These are phyloP conservation scores for Tipula vernalis DNA, from an alignment of 2,888 invertebrate species.

Conservation along the genomic window DNA sequence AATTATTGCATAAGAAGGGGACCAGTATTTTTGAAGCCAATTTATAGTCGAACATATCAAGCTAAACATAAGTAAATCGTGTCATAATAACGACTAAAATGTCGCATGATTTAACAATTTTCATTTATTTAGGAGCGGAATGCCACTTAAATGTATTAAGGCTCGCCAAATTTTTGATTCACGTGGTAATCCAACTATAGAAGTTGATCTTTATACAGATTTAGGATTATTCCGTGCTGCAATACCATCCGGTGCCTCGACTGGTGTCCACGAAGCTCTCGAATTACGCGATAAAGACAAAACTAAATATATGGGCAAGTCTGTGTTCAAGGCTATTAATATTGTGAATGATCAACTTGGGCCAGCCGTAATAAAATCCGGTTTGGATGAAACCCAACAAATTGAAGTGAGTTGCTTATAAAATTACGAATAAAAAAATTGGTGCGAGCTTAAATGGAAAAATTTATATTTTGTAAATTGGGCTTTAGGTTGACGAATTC, in stretches of 20 bases:
- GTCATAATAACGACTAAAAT: background rate
- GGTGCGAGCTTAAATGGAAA: background rate
- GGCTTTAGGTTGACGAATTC: slow-evolving; percentile 56
- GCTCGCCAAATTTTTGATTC: slow-evolving; percentile 99
- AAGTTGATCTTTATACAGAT: slow-evolving; percentile 77
- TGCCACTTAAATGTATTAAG: slow-evolving; percentile 84
- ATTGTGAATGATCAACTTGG: slow-evolving; percentile 76
- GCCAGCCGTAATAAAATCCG: slow-evolving; percentile 64
- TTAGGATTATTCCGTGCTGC: slow-evolving; percentile 82
- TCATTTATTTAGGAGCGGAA: slow-evolving; percentile 27
- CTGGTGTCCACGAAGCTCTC: slow-evolving; percentile 94
- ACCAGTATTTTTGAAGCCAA: background rate
- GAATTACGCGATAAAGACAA: slow-evolving; percentile 91
- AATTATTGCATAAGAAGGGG: background rate
- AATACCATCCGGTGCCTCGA: slow-evolving; percentile 96
- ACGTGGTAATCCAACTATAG: slow-evolving; percentile 97
- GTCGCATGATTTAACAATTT: background rate
- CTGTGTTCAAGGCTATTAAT: slow-evolving; percentile 82
- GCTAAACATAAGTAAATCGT: background rate
- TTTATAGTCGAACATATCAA: background rate
- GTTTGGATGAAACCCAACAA: slow-evolving; percentile 82
- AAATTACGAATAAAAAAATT: background rate
- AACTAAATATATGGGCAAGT: slow-evolving; percentile 86
- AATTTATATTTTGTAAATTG: background rate
- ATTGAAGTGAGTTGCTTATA: slow-evolving; percentile 20